Evolutionary conservation across 2,888 invertebrate species (phyloP), one percentile per base, ranked within the genome.

Genomic region (Idaea straminata): DNA sequence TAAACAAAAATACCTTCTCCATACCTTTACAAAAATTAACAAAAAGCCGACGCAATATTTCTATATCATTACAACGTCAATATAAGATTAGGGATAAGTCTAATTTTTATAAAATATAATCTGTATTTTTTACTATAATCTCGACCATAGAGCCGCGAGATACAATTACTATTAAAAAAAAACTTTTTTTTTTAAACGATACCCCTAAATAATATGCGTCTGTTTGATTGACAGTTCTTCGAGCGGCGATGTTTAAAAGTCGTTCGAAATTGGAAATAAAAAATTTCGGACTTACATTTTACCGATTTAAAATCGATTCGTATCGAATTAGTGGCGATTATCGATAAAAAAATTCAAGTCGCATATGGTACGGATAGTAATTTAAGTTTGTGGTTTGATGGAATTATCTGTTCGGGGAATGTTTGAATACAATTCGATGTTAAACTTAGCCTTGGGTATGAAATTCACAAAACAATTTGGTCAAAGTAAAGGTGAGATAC

Each of bases 11-110:
- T n/a, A 71, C 57, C 73, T 65, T 68, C 87, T 88, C 86, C 73
- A 86, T 66, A 58, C 68, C 65, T 74, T 70, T 62, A 74, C 65
- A 10, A 57, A 73, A 78, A 78, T 74, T 79, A 80, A 80, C 78
- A 73, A 74, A 71, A 72, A 68, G 75, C 69, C 80, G 63, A 81
- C 86, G 89, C 88, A 88, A 91, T 91, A 91, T 92, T 91, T 72
- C 80, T 80, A 86, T 81, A 91, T 92, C 89, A 92, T 92, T 92
- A 92, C 92, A 80, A 82, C 91, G 92, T 92, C 92, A 92, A 92
- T 92, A 88, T 84, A 83, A 92, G 91, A 92, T 92, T 92, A 92
- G 92, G 92, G 75, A 91, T 92, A 90, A 91, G 84, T 84, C 88
- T 84, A 88, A 88, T 85, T 89, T 89, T 79, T 76, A 84, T 81